Evolutionary conservation across 2,888 invertebrate genomes (phyloP).

Genomic region (Petrophora chlorosata): DNA sequence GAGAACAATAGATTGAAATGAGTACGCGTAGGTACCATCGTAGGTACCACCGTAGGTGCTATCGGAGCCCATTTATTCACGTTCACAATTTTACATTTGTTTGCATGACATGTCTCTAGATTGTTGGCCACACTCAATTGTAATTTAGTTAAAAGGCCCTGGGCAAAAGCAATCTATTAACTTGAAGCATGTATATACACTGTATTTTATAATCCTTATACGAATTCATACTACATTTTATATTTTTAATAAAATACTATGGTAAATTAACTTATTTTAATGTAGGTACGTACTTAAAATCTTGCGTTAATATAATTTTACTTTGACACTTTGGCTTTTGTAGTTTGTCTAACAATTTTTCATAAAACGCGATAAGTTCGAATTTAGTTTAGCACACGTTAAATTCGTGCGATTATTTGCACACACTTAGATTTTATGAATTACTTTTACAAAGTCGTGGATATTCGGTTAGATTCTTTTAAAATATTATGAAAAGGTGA

Average conservation of each 20-base stretch:
- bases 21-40: too few species aligned
- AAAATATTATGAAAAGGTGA: background rate
- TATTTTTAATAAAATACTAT: too few species aligned
- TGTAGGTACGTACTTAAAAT: too few species aligned
- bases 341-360: background rate
- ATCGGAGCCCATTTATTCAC: background rate
- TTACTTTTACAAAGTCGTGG: background rate
- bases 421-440: background rate
- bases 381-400: background rate
- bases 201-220: background rate
- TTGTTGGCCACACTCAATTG: conserved; percentile 2
- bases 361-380: conserved; percentile 1
- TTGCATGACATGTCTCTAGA: conserved; percentile 8
- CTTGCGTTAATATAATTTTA: too few species aligned
- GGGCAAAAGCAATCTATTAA: conserved; percentile 1
- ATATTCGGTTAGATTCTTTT: too few species aligned
- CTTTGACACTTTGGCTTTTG: too few species aligned
- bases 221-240: too few species aligned
- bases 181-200: background rate
- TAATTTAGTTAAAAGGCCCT: conserved; percentile 19
- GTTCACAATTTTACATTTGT: conserved; percentile 1
- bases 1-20: too few species aligned
- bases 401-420: background rate
- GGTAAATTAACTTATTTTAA: background rate
- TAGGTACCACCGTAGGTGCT: too few species aligned